phyloP scores from a whole-genome alignment of 2,797 vertebrate species.

The Neosilurus hyrtlii region DNA sequence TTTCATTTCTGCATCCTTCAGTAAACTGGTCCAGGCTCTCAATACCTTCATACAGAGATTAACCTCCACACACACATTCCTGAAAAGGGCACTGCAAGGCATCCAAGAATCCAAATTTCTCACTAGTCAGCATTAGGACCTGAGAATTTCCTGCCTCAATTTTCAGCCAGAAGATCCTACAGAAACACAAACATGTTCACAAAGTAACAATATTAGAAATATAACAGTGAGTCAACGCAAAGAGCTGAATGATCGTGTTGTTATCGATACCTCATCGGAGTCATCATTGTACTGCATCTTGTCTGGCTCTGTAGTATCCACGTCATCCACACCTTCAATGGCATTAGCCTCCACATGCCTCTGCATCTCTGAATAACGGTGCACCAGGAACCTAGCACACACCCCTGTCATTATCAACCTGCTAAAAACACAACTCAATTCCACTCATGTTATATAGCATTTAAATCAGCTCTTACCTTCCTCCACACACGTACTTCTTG shows the following conservation, averaged over 20 bases:
- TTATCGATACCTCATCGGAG: conserved; percentile 83
- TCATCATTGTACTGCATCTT: conserved; percentile 86
- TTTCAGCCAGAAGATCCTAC: conserved; percentile 50
- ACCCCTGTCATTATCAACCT: not conserved
- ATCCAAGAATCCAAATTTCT: conserved; percentile 15
- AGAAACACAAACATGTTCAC: conserved; percentile 4
- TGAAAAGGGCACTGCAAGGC: conserved; percentile 28
- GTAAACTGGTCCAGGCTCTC: conserved; percentile 18
- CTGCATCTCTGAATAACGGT: conserved; percentile 89
- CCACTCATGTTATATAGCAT: too few relatives aligned
- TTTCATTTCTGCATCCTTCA: conserved; percentile 18
- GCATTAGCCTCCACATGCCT: conserved; percentile 82
- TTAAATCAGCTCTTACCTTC: conserved; percentile 75
- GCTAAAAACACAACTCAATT: not conserved
- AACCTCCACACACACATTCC: not conserved
- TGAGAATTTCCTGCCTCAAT: not conserved
- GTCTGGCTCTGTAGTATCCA: conserved; percentile 70
- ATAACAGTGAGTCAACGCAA: not conserved
- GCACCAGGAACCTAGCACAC: conserved; percentile 84
- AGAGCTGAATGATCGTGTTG: not conserved
- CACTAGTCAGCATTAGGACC: conserved; percentile 1
- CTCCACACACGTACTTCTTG: conserved; percentile 94
- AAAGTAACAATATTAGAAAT: not conserved
- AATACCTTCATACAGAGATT: conserved; percentile 1
- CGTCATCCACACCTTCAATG: conserved; percentile 75